Percentiles rank a stretch among this genome's conserved stretches.
phyloP scores from a whole-genome alignment of 2,113 vertebrate genomes.

The Phycodurus eques region DNA sequence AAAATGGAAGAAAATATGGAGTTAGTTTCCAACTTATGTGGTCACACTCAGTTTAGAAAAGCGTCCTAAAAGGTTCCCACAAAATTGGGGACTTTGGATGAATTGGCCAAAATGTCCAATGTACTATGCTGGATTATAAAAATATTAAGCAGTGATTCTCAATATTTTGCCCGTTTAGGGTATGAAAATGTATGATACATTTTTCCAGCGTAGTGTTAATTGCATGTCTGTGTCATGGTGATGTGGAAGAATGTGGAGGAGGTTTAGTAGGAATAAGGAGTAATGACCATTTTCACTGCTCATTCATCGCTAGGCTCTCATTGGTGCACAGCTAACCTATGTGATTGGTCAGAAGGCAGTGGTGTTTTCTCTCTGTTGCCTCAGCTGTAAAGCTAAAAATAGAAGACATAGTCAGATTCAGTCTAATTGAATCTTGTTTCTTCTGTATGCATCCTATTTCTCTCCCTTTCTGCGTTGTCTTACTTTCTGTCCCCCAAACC shows the following conservation, averaged over 20 bases:
- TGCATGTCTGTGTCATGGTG: slow-evolving; percentile 5
- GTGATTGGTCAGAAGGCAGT: slow-evolving; percentile 55
- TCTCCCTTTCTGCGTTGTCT: slow-evolving; percentile 4
- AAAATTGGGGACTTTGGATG: too few species aligned
- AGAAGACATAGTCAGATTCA: slow-evolving; percentile 50
- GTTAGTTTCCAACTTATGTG: too few species aligned
- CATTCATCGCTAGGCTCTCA: slow-evolving; percentile 31
- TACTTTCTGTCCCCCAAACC: neutral
- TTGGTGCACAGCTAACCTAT: slow-evolving; percentile 39
- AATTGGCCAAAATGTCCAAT: too few species aligned
- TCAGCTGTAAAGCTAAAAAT: slow-evolving; percentile 62
- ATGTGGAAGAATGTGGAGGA: slow-evolving; percentile 6
- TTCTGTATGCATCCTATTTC: slow-evolving; percentile 33
- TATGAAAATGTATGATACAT: too few species aligned
- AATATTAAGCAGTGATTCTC: neutral
- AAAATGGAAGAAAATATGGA: too few species aligned
- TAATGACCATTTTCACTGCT: slow-evolving; percentile 17
- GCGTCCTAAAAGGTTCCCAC: too few species aligned
- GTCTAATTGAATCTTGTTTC: slow-evolving; percentile 45
- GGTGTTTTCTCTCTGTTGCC: slow-evolving; percentile 51
- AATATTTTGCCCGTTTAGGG: neutral
- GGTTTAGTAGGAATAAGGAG: slow-evolving; percentile 14
- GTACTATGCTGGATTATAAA: too few species aligned
- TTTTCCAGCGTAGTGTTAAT: neutral
- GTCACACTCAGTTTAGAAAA: too few species aligned